phyloP scores from a whole-genome alignment of 2,888 invertebrate genomes.

The Dysmachus trigonus region DNA sequence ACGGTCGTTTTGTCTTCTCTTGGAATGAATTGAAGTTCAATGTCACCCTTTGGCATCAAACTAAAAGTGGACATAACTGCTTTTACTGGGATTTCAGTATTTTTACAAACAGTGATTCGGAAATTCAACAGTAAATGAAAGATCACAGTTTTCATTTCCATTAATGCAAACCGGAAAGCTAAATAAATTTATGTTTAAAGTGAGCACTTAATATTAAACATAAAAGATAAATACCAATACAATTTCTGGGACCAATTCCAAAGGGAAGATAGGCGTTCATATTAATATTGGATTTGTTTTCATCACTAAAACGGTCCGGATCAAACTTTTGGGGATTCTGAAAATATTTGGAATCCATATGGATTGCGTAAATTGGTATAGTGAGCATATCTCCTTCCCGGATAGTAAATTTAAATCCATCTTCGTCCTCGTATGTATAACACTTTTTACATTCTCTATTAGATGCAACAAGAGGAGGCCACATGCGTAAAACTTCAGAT shows the following conservation, averaged over 20 bases:
- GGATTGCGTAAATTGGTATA: slow-evolving; percentile 64
- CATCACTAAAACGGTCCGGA: too few species aligned
- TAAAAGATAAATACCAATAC: slow-evolving; percentile 66
- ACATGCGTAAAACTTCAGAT: too few species aligned
- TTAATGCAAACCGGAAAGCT: slow-evolving; percentile 61
- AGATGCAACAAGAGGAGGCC: too few species aligned
- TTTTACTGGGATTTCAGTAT: slow-evolving; percentile 56
- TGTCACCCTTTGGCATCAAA: slow-evolving; percentile 57
- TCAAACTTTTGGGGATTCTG: slow-evolving; percentile 69
- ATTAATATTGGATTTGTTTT: slow-evolving; percentile 66
- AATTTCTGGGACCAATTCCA: slow-evolving; percentile 70
- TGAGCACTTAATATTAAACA: too few species aligned
- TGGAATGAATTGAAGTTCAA: slow-evolving; percentile 57
- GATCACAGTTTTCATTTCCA: slow-evolving; percentile 60
- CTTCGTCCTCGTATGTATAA: too few species aligned
- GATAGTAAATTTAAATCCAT: too few species aligned
- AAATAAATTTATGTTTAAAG: too few species aligned
- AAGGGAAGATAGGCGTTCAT: slow-evolving; percentile 68
- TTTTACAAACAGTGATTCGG: slow-evolving; percentile 54
- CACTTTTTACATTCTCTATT: too few species aligned
- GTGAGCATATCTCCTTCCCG: too few species aligned
- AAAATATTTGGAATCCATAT: slow-evolving; percentile 67
- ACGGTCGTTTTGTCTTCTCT: too few species aligned
- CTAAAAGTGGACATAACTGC: slow-evolving; percentile 54
- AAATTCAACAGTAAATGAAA: too few species aligned